phyloP scores from a whole-genome alignment of 2,113 vertebrate genomes.

The Ciconia stormi region DNA sequence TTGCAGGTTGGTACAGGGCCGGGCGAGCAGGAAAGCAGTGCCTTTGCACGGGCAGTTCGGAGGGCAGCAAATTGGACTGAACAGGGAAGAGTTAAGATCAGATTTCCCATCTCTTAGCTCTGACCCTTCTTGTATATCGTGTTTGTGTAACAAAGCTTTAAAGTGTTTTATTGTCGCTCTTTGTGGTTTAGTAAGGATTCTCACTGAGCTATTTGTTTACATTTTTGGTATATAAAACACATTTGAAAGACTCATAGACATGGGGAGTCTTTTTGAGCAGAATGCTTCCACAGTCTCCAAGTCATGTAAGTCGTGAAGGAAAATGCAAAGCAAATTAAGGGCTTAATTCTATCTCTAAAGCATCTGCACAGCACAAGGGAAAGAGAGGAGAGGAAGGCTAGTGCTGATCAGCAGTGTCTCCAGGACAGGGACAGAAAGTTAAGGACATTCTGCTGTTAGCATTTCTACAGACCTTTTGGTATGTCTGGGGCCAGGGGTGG shows the following conservation, averaged over 20 bases:
- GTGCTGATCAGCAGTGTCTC: neutral
- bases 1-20: fast-evolving
- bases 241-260: neutral
- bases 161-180: neutral
- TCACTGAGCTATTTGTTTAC: neutral
- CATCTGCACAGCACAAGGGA: neutral
- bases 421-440: neutral
- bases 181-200: neutral
- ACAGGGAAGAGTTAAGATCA: neutral
- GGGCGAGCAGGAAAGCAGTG: neutral
- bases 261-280: neutral
- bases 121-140: neutral
- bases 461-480: neutral
- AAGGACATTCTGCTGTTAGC: neutral
- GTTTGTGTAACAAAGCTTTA: neutral
- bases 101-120: neutral
- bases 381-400: neutral
- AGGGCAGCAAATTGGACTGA: neutral
- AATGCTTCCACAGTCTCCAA: neutral
- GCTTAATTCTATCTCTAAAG: neutral
- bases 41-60: neutral
- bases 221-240: neutral
- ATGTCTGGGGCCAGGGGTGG: neutral
- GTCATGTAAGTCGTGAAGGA: neutral
- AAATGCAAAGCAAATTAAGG: neutral